These are phyloP conservation scores for Coryphaenoides rupestris DNA, from an alignment of 2,113 vertebrate genomes.

Conservation along the genomic window DNA sequence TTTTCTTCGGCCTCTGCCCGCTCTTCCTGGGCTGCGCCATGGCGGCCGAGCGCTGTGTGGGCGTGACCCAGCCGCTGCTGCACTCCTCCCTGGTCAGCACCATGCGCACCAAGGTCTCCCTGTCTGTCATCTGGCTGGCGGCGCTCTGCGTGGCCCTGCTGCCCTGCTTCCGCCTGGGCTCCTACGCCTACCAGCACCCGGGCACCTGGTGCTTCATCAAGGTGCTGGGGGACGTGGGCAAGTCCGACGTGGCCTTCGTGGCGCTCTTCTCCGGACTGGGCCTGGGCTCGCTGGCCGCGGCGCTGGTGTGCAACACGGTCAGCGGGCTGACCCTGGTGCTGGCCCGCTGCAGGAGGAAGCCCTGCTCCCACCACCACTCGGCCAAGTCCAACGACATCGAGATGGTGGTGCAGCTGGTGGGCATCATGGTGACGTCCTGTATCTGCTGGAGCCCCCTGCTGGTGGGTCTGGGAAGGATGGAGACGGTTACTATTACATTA, in stretches of 20 bases:
- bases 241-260: slow-evolving; percentile 74
- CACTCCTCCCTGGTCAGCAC: slow-evolving; percentile 78
- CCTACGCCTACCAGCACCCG: slow-evolving; percentile 78
- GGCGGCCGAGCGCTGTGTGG: slow-evolving; percentile 85
- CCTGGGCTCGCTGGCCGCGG: slow-evolving; percentile 72
- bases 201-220: slow-evolving; percentile 86
- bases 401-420: slow-evolving; percentile 88
- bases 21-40: slow-evolving; percentile 86
- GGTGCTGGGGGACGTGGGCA: slow-evolving; percentile 58
- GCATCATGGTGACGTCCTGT: slow-evolving; percentile 85
- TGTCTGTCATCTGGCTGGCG: slow-evolving; percentile 67
- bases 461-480: slow-evolving; percentile 71
- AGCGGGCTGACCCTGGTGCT: slow-evolving; percentile 80
- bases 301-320: slow-evolving; percentile 83
- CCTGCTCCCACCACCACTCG: slow-evolving; percentile 63
- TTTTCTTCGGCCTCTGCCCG: slow-evolving; percentile 87
- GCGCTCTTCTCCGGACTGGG: slow-evolving; percentile 81
- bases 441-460: slow-evolving; percentile 89
- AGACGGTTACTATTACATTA: neutral
- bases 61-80: slow-evolving; percentile 80
- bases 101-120: slow-evolving; percentile 71
- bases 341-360: slow-evolving; percentile 73
- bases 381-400: slow-evolving; percentile 83
- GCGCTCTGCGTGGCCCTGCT: slow-evolving; percentile 79
- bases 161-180: slow-evolving; percentile 76